Evolutionary conservation across 2,113 vertebrate genomes (phyloP), one percentile per base, ranked within the genome.

Genomic region (Triplophysa dalaica): DNA sequence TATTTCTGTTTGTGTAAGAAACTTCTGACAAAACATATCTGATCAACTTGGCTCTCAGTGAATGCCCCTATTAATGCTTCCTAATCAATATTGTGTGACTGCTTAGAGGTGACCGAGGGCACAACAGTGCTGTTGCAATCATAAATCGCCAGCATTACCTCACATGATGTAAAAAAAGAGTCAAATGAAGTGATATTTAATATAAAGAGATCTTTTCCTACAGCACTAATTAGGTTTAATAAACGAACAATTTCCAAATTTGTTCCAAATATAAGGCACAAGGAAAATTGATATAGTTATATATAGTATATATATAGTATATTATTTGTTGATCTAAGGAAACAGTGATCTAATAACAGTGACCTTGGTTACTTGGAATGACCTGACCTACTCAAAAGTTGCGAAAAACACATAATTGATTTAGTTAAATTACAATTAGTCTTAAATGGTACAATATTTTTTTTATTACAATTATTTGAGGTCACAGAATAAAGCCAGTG

Each of bases 41-140:
- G 56, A 74, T 74, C 56, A 45, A 45, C 45, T 62, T 56, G 24
- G 52, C 69, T 14, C 2, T 56, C 50, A 7, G 48, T 70, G 54
- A 70, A 10, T 3, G 21, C 1, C 0, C 38, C 38, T 24, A 21
- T 74, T 62, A 24, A 45, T 33, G 43, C 72, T 45, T 45, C 38
- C 58, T 41, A 74, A 61, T 74, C 72, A 74, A 74, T 74, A 62
- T 45, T 19, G n/a, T 62, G 22, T 74, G 56, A 62, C 38, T 62
- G 56, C 33, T 62, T 45, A 43, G 56, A 4, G 8, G 41, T 50
- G 17, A 63, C 14, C 29, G 38, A 75, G 60, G 16, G 61, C 58
- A 75, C 13, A 62, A 12, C n/a, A 13, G 50, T 8, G 1, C 48
- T 70, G 22, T 58, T 13, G 14, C 70, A 22, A 74, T 17, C 8